Evolutionary conservation across 1,140 invertebrate genomes (phyloP).

Genomic region (Aphelenchoides fujianensis): DNA sequence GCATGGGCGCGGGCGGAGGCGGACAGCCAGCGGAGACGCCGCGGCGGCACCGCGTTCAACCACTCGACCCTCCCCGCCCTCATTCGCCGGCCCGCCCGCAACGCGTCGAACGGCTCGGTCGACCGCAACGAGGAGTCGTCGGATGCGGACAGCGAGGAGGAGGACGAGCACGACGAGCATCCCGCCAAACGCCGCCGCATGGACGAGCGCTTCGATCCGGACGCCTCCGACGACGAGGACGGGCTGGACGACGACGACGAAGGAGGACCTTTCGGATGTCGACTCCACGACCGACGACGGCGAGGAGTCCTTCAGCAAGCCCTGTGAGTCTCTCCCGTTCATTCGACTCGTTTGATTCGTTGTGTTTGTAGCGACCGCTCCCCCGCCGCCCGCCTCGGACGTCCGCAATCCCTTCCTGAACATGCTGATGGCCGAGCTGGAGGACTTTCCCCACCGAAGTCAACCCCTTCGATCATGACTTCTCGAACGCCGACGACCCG

Average conservation of each 20-base stretch:
- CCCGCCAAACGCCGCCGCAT: background rate
- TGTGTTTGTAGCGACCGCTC: background rate
- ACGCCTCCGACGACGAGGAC: slow-evolving; percentile 22
- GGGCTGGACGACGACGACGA: slow-evolving; percentile 24
- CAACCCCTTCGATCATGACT: slow-evolving; percentile 57
- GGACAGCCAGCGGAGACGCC: background rate
- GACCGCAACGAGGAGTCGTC: slow-evolving; percentile 14
- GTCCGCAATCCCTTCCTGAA: slow-evolving; percentile 2
- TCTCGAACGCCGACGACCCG: slow-evolving; percentile 43
- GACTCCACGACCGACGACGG: background rate
- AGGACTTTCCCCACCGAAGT: slow-evolving; percentile 42
- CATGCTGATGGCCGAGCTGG: slow-evolving; percentile 34
- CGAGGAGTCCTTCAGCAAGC: background rate
- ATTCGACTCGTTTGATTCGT: background rate
- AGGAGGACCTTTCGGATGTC: slow-evolving; percentile 6
- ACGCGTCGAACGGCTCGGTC: background rate
- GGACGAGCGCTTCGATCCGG: slow-evolving; percentile 14
- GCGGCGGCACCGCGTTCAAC: background rate
- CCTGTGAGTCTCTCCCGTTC: background rate
- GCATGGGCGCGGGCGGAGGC: background rate
- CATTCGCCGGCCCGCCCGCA: background rate
- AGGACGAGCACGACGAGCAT: slow-evolving; percentile 32
- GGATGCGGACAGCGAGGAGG: slow-evolving; percentile 30
- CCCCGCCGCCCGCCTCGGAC: background rate
- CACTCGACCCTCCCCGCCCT: background rate